phyloP scores from a whole-genome alignment of 1,140 invertebrate species.

The Diorhabda carinulata region DNA sequence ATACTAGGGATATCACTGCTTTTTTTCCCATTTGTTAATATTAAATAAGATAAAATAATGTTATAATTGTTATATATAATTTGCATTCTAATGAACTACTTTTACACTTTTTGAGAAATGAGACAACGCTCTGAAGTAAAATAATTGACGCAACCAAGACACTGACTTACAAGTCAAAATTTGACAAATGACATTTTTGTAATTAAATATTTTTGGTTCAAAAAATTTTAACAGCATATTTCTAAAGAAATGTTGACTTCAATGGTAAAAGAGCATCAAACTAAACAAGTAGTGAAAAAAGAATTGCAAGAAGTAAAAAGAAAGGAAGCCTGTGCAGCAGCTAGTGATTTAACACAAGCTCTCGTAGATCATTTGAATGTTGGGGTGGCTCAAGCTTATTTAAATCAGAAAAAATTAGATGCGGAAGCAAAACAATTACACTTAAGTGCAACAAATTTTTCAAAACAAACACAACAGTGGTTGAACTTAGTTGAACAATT shows the following conservation, averaged over 20 bases:
- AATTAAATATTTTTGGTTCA: conserved; percentile 6
- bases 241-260: conserved; percentile 69
- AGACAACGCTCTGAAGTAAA: too few relatives aligned
- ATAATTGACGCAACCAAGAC: too few relatives aligned
- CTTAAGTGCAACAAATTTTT: conserved; percentile 88
- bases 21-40: too few relatives aligned
- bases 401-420: conserved; percentile 96
- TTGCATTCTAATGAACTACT: too few relatives aligned
- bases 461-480: conserved; percentile 96
- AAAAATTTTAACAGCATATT: not conserved
- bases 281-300: conserved; percentile 69
- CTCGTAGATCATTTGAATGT: conserved; percentile 96
- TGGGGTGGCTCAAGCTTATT: conserved; percentile 94
- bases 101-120: too few relatives aligned
- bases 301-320: conserved; percentile 85
- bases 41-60: too few relatives aligned
- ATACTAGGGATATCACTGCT: too few relatives aligned
- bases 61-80: too few relatives aligned
- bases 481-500: conserved; percentile 90
- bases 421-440: conserved; percentile 96
- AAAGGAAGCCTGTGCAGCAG: conserved; percentile 88
- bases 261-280: conserved; percentile 84
- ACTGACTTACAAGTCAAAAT: too few relatives aligned
- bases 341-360: conserved; percentile 87
- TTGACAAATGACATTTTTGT: too few relatives aligned